Percentiles rank a stretch among this genome's conserved stretches.
These are phyloP conservation scores for Calameuta pallipes DNA, from an alignment of 2,888 invertebrate genomes.

Conservation along the genomic window DNA sequence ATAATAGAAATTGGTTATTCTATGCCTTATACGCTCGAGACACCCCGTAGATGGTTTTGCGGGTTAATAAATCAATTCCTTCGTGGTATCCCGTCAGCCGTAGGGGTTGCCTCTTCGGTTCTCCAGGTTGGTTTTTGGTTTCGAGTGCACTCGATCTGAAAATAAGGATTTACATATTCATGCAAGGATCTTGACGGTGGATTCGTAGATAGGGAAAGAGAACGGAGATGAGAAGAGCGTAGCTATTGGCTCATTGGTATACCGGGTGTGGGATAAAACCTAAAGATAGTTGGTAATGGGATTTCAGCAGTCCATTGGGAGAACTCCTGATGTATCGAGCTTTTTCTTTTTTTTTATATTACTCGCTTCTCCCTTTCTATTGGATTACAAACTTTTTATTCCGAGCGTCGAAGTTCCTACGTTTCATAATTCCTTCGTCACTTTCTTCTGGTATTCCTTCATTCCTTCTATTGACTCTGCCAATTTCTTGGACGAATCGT, in stretches of 20 bases:
- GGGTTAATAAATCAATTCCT: constrained; percentile 63
- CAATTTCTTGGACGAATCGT: constrained; percentile 13
- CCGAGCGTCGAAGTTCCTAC: constrained; percentile 3
- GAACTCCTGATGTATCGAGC: constrained; percentile 40
- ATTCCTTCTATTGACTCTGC: background rate
- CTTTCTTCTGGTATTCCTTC: background rate
- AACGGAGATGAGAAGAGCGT: constrained; percentile 16
- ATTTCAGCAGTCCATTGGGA: constrained; percentile 46
- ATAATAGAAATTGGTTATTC: background rate
- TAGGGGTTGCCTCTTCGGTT: constrained; percentile 32
- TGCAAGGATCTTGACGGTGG: constrained; percentile 46
- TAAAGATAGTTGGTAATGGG: constrained; percentile 61
- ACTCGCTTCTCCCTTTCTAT: constrained; percentile 5
- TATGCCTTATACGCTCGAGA: background rate
- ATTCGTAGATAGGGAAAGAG: constrained; percentile 8
- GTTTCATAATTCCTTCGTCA: background rate
- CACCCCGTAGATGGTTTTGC: constrained; percentile 26
- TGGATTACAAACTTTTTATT: constrained; percentile 24
- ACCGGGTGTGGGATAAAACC: constrained; percentile 27
- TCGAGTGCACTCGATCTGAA: constrained; percentile 64
- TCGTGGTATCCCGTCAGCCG: constrained; percentile 30
- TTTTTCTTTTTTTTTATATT: background rate
- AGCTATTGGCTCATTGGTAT: constrained; percentile 31
- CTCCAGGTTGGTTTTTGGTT: constrained; percentile 62
- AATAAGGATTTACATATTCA: constrained; percentile 67